phyloP scores from a whole-genome alignment of 2,888 invertebrate genomes.

The Antheraea assamensis region DNA sequence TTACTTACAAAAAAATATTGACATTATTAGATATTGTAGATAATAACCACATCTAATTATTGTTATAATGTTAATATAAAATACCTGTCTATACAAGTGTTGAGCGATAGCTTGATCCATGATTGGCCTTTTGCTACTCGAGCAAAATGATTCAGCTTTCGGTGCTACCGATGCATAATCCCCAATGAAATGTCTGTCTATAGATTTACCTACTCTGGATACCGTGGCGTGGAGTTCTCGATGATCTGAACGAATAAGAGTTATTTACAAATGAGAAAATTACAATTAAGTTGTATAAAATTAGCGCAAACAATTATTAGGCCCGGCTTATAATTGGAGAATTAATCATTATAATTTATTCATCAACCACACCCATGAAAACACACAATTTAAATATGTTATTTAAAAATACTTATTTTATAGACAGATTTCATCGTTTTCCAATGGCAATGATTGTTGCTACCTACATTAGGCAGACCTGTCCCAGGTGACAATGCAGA shows the following conservation, averaged over 20 bases:
- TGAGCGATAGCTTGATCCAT: slow-evolving; percentile 92
- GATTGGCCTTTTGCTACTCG: slow-evolving; percentile 80
- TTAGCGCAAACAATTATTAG: too few relatives aligned
- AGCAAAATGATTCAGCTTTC: slow-evolving; percentile 90
- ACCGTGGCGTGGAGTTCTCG: slow-evolving; percentile 81
- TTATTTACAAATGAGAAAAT: background rate
- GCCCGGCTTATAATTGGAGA: too few relatives aligned
- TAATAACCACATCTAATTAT: background rate
- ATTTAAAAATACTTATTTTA: too few relatives aligned
- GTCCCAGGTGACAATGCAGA: too few relatives aligned
- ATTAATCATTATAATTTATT: too few relatives aligned
- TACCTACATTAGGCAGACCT: too few relatives aligned
- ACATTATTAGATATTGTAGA: too few relatives aligned
- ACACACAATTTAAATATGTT: too few relatives aligned
- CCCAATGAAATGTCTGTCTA: slow-evolving; percentile 96
- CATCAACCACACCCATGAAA: too few relatives aligned
- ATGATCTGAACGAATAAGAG: slow-evolving; percentile 63
- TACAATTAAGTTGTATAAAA: background rate
- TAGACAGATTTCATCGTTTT: too few relatives aligned
- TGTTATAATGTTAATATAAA: background rate
- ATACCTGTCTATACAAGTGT: slow-evolving; percentile 95
- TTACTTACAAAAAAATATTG: too few relatives aligned
- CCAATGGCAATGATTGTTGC: too few relatives aligned
- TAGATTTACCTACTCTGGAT: slow-evolving; percentile 97
- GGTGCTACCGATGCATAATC: slow-evolving; percentile 95